A percentile compares a stretch with the other conserved stretches of the same genome.
Conservation (phyloP, 2,888 invertebrate genomes). For the Fabriciana adippe region DNA sequence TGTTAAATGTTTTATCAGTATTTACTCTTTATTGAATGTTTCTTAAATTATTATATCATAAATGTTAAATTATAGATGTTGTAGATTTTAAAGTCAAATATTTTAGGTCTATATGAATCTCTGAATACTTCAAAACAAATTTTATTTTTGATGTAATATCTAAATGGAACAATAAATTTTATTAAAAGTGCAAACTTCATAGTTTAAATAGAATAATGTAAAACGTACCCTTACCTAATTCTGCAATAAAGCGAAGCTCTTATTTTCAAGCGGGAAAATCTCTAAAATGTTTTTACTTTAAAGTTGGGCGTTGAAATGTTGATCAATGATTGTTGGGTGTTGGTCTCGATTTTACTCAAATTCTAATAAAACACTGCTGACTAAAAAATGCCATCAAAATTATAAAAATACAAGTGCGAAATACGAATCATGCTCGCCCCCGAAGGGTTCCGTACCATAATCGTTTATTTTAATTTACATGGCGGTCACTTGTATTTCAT, state of each 20-base stretch:
- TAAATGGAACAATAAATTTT: slow-evolving; percentile 69
- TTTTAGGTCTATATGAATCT: slow-evolving; percentile 66
- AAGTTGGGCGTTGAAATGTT: too few species aligned
- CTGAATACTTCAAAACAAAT: slow-evolving; percentile 53
- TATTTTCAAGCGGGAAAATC: too few species aligned
- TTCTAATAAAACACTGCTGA: too few species aligned
- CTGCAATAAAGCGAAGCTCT: not conserved
- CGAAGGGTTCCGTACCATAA: too few species aligned
- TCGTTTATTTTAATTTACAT: too few species aligned
- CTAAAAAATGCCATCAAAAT: too few species aligned
- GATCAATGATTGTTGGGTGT: too few species aligned
- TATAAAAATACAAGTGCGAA: too few species aligned
- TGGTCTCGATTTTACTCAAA: too few species aligned
- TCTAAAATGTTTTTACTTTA: too few species aligned
- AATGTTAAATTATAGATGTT: slow-evolving; percentile 67
- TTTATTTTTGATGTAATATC: slow-evolving; percentile 69
- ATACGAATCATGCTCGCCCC: too few species aligned
- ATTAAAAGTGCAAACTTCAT: slow-evolving; percentile 44
- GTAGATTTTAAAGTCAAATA: slow-evolving; percentile 62
- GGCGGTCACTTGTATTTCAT: too few species aligned
- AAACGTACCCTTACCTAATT: not conserved
- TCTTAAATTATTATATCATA: slow-evolving; percentile 53
- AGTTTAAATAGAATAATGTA: slow-evolving; percentile 37
- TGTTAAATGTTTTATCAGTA: slow-evolving; percentile 76
- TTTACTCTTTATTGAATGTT: slow-evolving; percentile 59